Evolutionary conservation across 2,113 vertebrate species (phyloP), one percentile per base, ranked within the genome.

Genomic region (Podarcis cretensis): DNA sequence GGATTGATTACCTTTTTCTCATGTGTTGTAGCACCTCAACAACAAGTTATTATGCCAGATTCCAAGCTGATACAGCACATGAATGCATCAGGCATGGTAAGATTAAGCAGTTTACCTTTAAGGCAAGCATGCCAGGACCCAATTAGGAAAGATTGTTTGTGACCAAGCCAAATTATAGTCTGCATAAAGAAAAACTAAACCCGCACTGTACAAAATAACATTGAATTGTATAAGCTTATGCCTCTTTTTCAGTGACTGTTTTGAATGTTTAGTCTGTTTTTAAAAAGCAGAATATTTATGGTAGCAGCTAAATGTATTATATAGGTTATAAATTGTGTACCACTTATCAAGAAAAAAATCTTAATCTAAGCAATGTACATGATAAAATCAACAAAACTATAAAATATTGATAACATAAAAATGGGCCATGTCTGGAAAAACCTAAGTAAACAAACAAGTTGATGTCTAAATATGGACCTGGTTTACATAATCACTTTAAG

Each of bases 21-120:
- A 77, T 57, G 91, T 23, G 95, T 86, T 91, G 0, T 94, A 99
- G 98, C 98, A 89, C 96, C 98, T 91, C 98, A 98, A 92, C 98
- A 98, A 95, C 99, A 99, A 96, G 98, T 99, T 95, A 98, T 99
- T 94, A 98, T 99, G 92, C 98, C 98, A 90, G 99, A 99, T 92
- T 96, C 98, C 59, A 99, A 99, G 95, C 95, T 98, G 89, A 97
- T 99, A 84, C 98, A 98, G 8, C 99, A 99, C 94, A 99, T 99
- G 98, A 98, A 96, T 93, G 96, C 98, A 1, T 98, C 98, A 0
- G 98, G 98, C 95, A 99, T 99, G 98, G 99, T 99, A 96, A 98
- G 96, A 81, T 81, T 90, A 90, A 35, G 4, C 32, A 32, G 54
- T 14, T 5, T 74, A 92, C 6, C 48, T 81, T 73, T 35, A 25